Evolutionary conservation across 2,888 invertebrate species (phyloP), one percentile per base, ranked within the genome.

Genomic region (Maniola hyperantus): DNA sequence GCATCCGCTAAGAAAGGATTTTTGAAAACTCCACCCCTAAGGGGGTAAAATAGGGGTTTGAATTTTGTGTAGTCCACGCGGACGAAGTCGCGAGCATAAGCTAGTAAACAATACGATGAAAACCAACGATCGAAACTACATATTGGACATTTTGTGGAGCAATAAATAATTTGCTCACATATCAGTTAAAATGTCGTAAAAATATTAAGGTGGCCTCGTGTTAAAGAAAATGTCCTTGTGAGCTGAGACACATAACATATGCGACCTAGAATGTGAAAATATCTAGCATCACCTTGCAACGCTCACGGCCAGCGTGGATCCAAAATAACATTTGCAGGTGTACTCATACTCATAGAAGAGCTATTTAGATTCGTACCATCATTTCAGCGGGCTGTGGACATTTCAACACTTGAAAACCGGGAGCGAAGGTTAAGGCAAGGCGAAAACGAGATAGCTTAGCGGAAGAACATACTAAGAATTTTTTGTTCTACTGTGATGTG

Each of bases 251-350:
- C 87, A 83, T 83, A 83, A 81, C 88, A 81, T 78, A 84, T 79
- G 81, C 85, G 90, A 88, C 91, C 91, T 82, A 91, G 88, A 87
- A 89, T 88, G 83, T 90, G 84, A 89, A 89, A 90, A 91, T 91
- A 91, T 88, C 84, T 79, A 83, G 84, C 81, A 82, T 88, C 86
- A 90, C 89, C 91, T 91, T 88, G 90, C 83, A 77, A 74, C 79
- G 77, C 79, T 78, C 88, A 88, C 86, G 88, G 88, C 79, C 88
- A 82, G 79, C 76, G 78, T 79, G 71, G 79, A 80, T 83, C 85
- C 86, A 87, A 88, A 91, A 90, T 91, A 89, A 88, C 81, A 79
- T 72, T 77, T 82, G 85, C 90, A 91, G 91, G 91, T 91, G 90
- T 83, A 79, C 39, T 39, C n/a, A 5, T 6, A 48, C 48, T 48